Evolutionary conservation across 1,140 invertebrate species (phyloP).

Genomic region (Drosophila kurseongensis): DNA sequence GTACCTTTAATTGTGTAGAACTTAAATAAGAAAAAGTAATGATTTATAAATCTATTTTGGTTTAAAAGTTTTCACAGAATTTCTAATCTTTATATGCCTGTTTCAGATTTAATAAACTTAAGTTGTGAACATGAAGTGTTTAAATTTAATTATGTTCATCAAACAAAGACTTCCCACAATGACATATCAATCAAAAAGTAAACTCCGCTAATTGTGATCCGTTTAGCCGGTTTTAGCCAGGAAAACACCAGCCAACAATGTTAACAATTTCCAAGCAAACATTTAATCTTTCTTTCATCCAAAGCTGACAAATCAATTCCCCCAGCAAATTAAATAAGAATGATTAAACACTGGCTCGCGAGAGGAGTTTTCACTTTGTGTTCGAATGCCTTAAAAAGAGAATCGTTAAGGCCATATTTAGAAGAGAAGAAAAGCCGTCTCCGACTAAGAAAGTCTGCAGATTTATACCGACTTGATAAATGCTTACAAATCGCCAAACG

Average conservation of each 20-base stretch:
- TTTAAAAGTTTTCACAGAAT: too few relatives aligned
- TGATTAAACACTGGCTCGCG: conserved; percentile 9
- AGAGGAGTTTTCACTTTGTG: conserved; percentile 38
- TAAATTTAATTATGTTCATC: neutral
- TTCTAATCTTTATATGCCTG: too few relatives aligned
- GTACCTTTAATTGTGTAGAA: too few relatives aligned
- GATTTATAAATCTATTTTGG: too few relatives aligned
- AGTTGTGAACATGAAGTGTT: neutral
- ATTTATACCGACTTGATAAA: conserved; percentile 39
- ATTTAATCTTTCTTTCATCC: conserved; percentile 20
- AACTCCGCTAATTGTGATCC: conserved; percentile 23
- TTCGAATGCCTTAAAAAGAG: conserved; percentile 34
- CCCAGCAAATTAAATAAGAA: conserved; percentile 40
- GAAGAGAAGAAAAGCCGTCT: conserved; percentile 32
- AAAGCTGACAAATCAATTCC: conserved; percentile 45
- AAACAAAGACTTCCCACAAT: neutral
- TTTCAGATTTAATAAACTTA: too few relatives aligned
- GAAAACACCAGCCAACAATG: conserved; percentile 20
- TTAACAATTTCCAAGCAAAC: conserved; percentile 12
- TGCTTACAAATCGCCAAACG: conserved; percentile 59
- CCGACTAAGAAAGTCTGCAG: conserved; percentile 33
- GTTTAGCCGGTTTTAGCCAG: conserved; percentile 31
- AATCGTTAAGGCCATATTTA: conserved; percentile 52
- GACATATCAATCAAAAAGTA: conserved; percentile 10
- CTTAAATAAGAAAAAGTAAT: too few relatives aligned